These are phyloP conservation scores for Rhombomys opimus DNA, from an alignment of 2,113 vertebrate species.

Conservation along the genomic window DNA sequence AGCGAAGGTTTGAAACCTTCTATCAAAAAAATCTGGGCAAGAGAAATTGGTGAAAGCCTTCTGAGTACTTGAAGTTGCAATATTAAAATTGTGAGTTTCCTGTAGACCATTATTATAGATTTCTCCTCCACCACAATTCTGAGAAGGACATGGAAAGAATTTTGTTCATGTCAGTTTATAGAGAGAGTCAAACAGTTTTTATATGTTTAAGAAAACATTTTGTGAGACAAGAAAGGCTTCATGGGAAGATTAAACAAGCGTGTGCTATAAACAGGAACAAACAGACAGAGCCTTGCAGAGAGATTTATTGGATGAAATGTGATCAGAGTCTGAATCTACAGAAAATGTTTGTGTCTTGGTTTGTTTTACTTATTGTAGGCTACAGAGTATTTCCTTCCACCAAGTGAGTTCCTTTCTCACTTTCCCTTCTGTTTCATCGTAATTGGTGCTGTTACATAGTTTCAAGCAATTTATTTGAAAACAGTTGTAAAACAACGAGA, in stretches of 20 bases:
- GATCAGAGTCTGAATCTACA: slow-evolving; percentile 74
- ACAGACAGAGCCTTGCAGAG: slow-evolving; percentile 45
- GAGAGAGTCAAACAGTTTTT: slow-evolving; percentile 71
- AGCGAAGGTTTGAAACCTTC: neutral
- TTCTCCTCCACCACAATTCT: slow-evolving; percentile 56
- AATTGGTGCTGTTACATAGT: slow-evolving; percentile 55
- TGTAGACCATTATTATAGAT: slow-evolving; percentile 7
- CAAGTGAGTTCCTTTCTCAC: slow-evolving; percentile 34
- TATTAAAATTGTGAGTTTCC: slow-evolving; percentile 69
- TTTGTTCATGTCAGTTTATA: slow-evolving; percentile 64
- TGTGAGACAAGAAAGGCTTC: slow-evolving; percentile 68
- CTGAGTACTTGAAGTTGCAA: slow-evolving; percentile 24
- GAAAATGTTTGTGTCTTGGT: slow-evolving; percentile 68
- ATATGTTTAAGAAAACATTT: slow-evolving; percentile 76
- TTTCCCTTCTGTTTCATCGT: slow-evolving; percentile 39
- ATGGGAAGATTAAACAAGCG: slow-evolving; percentile 75
- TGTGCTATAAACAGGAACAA: slow-evolving; percentile 76
- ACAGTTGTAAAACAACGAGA: slow-evolving; percentile 59
- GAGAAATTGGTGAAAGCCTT: neutral
- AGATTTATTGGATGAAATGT: slow-evolving; percentile 71
- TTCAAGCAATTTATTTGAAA: slow-evolving; percentile 57
- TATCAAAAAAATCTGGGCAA: neutral
- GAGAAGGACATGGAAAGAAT: slow-evolving; percentile 74
- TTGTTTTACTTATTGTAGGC: slow-evolving; percentile 64
- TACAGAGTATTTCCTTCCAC: slow-evolving; percentile 64